phyloP scores from a whole-genome alignment of 2,888 invertebrate species.

The Chrysolina oricalcia region DNA sequence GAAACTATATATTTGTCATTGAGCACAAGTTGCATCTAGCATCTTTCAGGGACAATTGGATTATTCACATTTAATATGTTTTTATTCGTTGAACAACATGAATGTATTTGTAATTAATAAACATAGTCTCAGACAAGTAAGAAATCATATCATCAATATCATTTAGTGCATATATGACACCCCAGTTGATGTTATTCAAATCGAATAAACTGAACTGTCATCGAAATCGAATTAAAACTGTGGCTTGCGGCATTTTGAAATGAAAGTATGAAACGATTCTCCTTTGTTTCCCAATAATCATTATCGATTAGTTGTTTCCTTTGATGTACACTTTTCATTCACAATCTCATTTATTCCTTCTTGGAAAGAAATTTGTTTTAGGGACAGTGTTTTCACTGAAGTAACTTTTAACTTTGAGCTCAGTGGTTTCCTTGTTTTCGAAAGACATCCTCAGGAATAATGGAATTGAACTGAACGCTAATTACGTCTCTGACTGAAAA shows the following conservation, averaged over 20 bases:
- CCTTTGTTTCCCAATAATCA: constrained; percentile 6
- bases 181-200: too few species aligned
- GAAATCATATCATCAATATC: too few species aligned
- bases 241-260: neutral
- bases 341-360: neutral
- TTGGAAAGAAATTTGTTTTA: neutral
- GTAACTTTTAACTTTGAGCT: constrained; percentile 12
- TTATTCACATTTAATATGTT: too few species aligned
- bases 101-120: too few species aligned
- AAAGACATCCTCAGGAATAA: constrained; percentile 9
- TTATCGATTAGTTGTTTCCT: constrained; percentile 10
- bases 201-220: too few species aligned
- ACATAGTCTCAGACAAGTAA: too few species aligned
- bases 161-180: too few species aligned
- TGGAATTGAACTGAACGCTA: constrained; percentile 11
- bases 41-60: too few species aligned
- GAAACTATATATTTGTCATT: too few species aligned
- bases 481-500: neutral
- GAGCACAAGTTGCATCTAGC: too few species aligned
- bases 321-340: neutral
- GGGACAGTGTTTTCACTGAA: neutral
- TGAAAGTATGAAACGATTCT: neutral
- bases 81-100: too few species aligned
- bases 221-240: too few species aligned
- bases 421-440: neutral